These are phyloP conservation scores for Melipona beecheii DNA, from an alignment of 2,888 invertebrate genomes.

Conservation along the genomic window DNA sequence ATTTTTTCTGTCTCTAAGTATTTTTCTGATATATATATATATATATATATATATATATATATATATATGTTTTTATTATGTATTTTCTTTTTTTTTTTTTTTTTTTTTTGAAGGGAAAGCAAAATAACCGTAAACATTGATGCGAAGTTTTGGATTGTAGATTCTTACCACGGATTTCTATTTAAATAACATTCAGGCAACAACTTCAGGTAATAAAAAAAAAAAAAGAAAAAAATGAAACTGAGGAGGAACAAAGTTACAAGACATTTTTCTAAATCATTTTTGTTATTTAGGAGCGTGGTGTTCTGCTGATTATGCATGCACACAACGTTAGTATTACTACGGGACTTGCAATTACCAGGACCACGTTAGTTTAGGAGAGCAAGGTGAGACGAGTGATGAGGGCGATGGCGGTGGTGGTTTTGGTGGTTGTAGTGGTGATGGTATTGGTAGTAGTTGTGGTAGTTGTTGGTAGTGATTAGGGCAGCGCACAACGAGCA, in stretches of 20 bases:
- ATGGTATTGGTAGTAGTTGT: slow-evolving; percentile 62
- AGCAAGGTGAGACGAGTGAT: slow-evolving; percentile 70
- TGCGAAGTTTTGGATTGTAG: not conserved
- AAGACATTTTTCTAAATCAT: not conserved
- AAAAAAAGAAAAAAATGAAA: not conserved
- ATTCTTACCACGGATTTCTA: not conserved
- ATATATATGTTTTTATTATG: not conserved
- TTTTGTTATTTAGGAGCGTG: slow-evolving; percentile 15
- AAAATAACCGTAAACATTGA: not conserved
- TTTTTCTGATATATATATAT: not conserved
- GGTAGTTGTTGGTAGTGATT: slow-evolving; percentile 72
- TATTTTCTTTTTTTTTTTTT: not conserved
- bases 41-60: not conserved
- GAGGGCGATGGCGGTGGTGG: slow-evolving; percentile 66
- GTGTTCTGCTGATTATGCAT: slow-evolving; percentile 32
- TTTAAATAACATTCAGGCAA: not conserved
- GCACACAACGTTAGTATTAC: slow-evolving; percentile 68
- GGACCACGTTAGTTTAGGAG: slow-evolving; percentile 74
- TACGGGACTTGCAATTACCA: slow-evolving; percentile 72
- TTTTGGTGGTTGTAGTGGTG: slow-evolving; percentile 61
- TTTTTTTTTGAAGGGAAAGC: not conserved
- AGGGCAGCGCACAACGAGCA: slow-evolving; percentile 74
- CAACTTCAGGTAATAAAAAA: not conserved
- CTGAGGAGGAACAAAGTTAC: slow-evolving; percentile 2
- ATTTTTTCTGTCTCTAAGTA: not conserved